A percentile compares a stretch with the other conserved stretches of the same genome.
Evolutionary conservation across 1,140 invertebrate genomes (phyloP).

Genomic region (Nomia melanderi): DNA sequence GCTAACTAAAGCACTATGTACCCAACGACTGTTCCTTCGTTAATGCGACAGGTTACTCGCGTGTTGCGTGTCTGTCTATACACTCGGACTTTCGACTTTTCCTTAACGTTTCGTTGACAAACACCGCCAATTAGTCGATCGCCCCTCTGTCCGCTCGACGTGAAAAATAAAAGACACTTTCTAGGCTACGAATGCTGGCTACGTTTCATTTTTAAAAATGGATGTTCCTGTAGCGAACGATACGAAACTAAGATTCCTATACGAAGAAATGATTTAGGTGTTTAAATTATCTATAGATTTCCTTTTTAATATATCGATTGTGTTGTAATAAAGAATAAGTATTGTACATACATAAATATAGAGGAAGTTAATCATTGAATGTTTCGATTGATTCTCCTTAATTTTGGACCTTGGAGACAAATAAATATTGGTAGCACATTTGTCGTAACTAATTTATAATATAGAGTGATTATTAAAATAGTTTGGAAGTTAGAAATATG

Average conservation of each 20-base stretch:
- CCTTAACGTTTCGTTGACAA: not conserved
- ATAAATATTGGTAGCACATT: too few relatives aligned
- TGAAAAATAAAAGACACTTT: not conserved
- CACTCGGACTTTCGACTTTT: conserved; percentile 10
- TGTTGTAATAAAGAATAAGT: too few relatives aligned
- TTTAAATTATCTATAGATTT: too few relatives aligned
- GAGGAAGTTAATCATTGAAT: too few relatives aligned
- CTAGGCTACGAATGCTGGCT: not conserved
- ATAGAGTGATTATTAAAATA: too few relatives aligned
- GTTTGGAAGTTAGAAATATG: too few relatives aligned
- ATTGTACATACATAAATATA: too few relatives aligned
- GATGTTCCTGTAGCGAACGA: not conserved
- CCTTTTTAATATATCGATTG: too few relatives aligned
- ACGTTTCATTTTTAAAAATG: not conserved
- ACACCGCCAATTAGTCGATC: not conserved
- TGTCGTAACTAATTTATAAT: too few relatives aligned
- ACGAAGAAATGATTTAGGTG: not conserved
- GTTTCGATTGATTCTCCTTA: too few relatives aligned
- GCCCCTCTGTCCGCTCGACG: not conserved
- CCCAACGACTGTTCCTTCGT: conserved; percentile 37
- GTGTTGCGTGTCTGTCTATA: conserved; percentile 16
- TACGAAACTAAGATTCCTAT: too few relatives aligned
- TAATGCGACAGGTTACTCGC: conserved; percentile 16
- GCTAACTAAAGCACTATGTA: conserved; percentile 55
- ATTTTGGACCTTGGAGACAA: too few relatives aligned